Evolutionary conservation across 2,113 vertebrate species (phyloP).

Genomic region (Atherinomorus stipes): DNA sequence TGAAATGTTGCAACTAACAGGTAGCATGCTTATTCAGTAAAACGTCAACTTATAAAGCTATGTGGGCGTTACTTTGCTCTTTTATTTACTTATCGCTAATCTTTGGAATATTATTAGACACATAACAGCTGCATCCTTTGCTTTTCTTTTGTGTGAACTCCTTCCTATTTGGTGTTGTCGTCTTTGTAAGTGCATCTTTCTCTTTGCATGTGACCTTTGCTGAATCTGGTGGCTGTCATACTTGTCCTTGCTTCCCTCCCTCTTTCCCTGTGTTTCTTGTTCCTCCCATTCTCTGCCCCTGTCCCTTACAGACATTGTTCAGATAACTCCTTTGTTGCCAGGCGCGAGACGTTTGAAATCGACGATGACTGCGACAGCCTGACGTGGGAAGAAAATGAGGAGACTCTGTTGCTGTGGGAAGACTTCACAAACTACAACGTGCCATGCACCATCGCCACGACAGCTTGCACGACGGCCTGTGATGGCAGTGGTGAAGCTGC

Average conservation of each 20-base stretch:
- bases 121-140: constrained; percentile 1
- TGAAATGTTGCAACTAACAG: constrained; percentile 28
- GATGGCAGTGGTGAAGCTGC: constrained; percentile 82
- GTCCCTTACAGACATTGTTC: constrained; percentile 78
- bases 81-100: constrained; percentile 8
- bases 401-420: constrained; percentile 96
- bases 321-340: constrained; percentile 81
- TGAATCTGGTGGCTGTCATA: constrained; percentile 52
- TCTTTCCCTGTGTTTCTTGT: constrained; percentile 29
- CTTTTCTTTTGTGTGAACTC: constrained; percentile 1
- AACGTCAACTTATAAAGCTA: constrained; percentile 10
- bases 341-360: constrained; percentile 95
- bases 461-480: constrained; percentile 13
- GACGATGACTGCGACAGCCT: constrained; percentile 97
- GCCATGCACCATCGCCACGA: constrained; percentile 57
- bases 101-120: not conserved
- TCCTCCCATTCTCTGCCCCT: constrained; percentile 30
- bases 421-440: constrained; percentile 97
- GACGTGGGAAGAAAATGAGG: constrained; percentile 97
- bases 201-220: constrained; percentile 45
- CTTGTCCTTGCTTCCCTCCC: constrained; percentile 45
- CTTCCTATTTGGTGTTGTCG: not conserved
- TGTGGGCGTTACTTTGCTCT: not conserved
- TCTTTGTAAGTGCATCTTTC: constrained; percentile 15
- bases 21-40: constrained; percentile 18